A percentile compares a stretch with the other conserved stretches of the same genome.
These are phyloP conservation scores for Marisa cornuarietis DNA, from an alignment of 1,140 invertebrate genomes.

Conservation along the genomic window DNA sequence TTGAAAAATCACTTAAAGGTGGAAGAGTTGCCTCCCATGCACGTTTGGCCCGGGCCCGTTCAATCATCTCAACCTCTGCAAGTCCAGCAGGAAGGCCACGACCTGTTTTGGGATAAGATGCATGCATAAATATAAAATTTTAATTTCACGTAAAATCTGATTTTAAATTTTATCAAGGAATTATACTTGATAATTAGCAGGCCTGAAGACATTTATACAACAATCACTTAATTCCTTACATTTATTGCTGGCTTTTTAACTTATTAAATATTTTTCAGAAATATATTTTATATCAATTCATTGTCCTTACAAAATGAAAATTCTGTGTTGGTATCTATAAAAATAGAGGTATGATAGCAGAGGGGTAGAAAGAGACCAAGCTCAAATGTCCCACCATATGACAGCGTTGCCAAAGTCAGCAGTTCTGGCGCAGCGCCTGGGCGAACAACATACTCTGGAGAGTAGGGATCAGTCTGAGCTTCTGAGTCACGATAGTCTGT, in stretches of 20 bases:
- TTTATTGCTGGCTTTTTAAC: too few species aligned
- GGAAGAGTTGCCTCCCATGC: conserved; percentile 72
- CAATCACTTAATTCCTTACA: too few species aligned
- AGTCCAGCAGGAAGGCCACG: conserved; percentile 73
- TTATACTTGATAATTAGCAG: too few species aligned
- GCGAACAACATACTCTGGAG: conserved; percentile 72
- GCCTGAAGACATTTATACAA: too few species aligned
- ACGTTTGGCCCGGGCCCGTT: conserved; percentile 69
- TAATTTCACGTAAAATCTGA: too few species aligned
- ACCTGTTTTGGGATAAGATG: conserved; percentile 39
- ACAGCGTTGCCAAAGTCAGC: conserved; percentile 72
- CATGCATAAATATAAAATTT: too few species aligned
- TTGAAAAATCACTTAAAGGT: conserved; percentile 67
- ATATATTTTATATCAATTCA: too few species aligned
- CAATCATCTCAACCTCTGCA: conserved; percentile 74
- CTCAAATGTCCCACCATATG: conserved; percentile 67
- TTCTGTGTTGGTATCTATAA: not conserved
- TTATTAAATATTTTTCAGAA: too few species aligned
- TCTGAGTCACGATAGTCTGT: conserved; percentile 81
- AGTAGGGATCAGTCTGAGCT: conserved; percentile 81
- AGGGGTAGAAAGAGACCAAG: not conserved
- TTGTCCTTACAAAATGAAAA: too few species aligned
- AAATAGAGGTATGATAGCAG: not conserved
- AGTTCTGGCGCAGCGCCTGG: conserved; percentile 72
- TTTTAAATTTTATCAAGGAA: too few species aligned